A percentile compares a stretch with the other conserved stretches of the same genome.
Evolutionary conservation across 2,797 vertebrate species (phyloP).

Genomic region (Spinus pinus): DNA sequence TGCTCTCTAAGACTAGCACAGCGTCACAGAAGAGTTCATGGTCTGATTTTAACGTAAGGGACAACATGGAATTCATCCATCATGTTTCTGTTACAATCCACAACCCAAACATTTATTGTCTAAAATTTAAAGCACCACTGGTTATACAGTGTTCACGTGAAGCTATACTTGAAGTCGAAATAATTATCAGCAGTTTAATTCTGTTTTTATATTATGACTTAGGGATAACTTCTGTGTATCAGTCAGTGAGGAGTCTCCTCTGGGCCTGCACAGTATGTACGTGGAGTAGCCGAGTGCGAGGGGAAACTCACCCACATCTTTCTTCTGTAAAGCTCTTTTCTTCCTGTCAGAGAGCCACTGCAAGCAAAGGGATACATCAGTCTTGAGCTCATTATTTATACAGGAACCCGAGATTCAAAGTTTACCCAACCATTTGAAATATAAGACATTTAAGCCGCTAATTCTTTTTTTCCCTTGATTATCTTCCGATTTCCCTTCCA

Average conservation of each 20-base stretch:
- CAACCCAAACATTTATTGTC: neutral
- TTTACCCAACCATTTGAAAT: neutral
- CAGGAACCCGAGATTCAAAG: neutral
- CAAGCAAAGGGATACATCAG: neutral
- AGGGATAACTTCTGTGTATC: neutral
- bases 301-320: slow-evolving; percentile 88
- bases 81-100: neutral
- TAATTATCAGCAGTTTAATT: neutral
- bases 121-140: neutral
- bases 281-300: accelerated
- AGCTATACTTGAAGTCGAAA: neutral
- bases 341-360: slow-evolving; percentile 97
- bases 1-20: neutral
- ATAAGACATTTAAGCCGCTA: neutral
- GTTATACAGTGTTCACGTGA: neutral
- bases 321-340: slow-evolving; percentile 93
- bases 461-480: neutral
- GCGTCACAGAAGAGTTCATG: neutral
- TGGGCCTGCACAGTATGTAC: accelerated
- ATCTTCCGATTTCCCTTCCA: neutral
- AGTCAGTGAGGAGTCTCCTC: neutral
- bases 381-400: neutral
- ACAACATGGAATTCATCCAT: neutral
- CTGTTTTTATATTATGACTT: neutral
- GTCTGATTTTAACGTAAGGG: neutral